phyloP scores from a whole-genome alignment of 2,113 vertebrate genomes.

The Nycticorax nycticorax region DNA sequence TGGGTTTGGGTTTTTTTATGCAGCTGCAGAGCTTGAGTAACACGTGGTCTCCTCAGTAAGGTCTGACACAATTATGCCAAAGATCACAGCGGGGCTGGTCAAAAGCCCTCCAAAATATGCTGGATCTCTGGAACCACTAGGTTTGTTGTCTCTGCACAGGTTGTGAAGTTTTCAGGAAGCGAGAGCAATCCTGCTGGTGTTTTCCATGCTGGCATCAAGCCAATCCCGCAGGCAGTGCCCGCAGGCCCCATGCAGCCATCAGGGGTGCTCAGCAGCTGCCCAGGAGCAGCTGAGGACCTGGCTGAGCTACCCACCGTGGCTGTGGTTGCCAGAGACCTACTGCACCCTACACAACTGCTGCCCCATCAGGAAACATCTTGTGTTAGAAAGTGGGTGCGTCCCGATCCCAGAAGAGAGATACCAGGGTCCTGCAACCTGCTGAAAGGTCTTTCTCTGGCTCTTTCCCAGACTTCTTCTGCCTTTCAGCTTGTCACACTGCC shows the following conservation, averaged over 20 bases:
- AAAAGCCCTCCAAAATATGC: neutral
- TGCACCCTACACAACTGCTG: neutral
- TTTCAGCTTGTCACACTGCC: neutral
- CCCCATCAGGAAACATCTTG: neutral
- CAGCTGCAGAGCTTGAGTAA: neutral
- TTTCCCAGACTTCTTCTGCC: neutral
- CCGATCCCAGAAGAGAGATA: neutral
- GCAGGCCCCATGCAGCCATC: rapidly evolving
- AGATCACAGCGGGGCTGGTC: neutral
- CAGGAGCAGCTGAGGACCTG: neutral
- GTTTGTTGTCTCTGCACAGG: neutral
- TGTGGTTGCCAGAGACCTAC: neutral
- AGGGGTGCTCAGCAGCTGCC: neutral
- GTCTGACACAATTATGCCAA: neutral
- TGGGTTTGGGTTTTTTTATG: neutral
- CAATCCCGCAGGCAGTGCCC: neutral
- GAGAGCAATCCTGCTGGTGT: neutral
- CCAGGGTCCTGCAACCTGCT: neutral
- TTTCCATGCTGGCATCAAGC: neutral
- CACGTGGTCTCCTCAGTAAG: neutral
- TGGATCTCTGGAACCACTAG: neutral
- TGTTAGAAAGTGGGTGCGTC: neutral
- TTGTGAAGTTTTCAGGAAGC: neutral
- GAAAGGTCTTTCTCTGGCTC: neutral
- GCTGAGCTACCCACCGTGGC: neutral